Evolutionary conservation across 1,140 invertebrate species (phyloP), one percentile per base, ranked within the genome.

Genomic region (Danaus plexippus): DNA sequence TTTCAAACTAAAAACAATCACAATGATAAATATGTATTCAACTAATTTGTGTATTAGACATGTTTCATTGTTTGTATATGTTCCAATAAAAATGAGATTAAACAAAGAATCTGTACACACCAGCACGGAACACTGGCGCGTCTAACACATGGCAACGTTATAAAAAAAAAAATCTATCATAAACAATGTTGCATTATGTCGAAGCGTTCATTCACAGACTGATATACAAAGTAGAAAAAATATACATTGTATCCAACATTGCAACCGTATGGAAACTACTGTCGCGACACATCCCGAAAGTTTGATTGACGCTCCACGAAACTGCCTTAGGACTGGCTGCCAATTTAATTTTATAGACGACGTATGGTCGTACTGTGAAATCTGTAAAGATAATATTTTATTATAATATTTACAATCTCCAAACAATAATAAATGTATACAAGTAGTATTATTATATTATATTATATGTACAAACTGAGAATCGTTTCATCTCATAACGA

Each of bases 221-320:
- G 73, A 78, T 83, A 83, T 80, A 82, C 73, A 83, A 79, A 80
- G 75, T 83, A 79, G 69, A 82, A 85, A 85, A 85, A 85, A 85
- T 85, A 83, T 85, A 85, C 82, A 85, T 68, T 79, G 73, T 74
- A 70, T 77, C 71, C 63, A 71, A 63, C 57, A 70, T 63, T 66
- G 72, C 61, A 67, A 64, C 61, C 63, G 63, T 63, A 59, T 57
- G 51, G 51, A 53, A 57, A 63, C 53, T 47, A 47, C 53, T 57
- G 48, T 60, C 52, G 52, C 51, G n/a, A 18, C 55, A 49, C 15
- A 11, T 47, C 15, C 50, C 47, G 48, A 51, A 52, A 48, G 47
- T 57, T 43, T 41, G 52, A 57, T 47, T 43, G 55, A 58, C 52
- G 42, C 49, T 47, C 48, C 52, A 4, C 48, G 46, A 57, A 32